Evolutionary conservation across 2,797 vertebrate genomes (phyloP).

Genomic region (Bradypodion ventrale): DNA sequence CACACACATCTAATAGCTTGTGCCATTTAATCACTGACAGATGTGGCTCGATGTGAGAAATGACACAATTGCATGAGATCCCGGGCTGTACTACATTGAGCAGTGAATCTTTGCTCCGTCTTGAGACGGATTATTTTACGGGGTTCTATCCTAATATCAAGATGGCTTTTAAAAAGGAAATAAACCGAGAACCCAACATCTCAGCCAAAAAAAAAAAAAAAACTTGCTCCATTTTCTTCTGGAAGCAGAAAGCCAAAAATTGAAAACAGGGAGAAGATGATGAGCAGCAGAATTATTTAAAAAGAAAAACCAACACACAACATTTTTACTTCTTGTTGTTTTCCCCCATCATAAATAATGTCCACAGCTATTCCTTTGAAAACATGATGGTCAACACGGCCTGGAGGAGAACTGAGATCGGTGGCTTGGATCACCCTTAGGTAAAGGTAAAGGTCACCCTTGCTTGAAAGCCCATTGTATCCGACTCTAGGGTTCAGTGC

Average conservation of each 20-base stretch:
- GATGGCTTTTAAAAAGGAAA: neutral
- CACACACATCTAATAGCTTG: slow-evolving; percentile 83
- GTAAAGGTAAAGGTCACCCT: too few species aligned
- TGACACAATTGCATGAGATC: slow-evolving; percentile 75
- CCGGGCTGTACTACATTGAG: slow-evolving; percentile 71
- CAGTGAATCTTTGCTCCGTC: slow-evolving; percentile 59
- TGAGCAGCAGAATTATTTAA: neutral
- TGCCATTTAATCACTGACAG: slow-evolving; percentile 88
- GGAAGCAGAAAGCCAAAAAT: neutral
- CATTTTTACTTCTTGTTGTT: neutral
- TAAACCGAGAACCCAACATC: neutral
- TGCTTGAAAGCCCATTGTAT: too few species aligned
- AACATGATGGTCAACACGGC: neutral
- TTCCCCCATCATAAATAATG: slow-evolving; percentile 1
- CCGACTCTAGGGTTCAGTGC: too few species aligned
- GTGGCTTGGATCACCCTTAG: slow-evolving; percentile 5
- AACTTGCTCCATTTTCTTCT: neutral
- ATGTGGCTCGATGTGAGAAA: slow-evolving; percentile 79
- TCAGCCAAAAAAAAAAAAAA: neutral
- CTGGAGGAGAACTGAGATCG: slow-evolving; percentile 24
- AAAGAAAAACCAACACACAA: neutral
- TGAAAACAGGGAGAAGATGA: neutral
- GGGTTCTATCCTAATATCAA: neutral
- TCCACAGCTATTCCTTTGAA: slow-evolving; percentile 35
- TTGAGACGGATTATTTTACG: slow-evolving; percentile 43